phyloP scores from a whole-genome alignment of 2,797 vertebrate genomes.

The Thunnus albacares region DNA sequence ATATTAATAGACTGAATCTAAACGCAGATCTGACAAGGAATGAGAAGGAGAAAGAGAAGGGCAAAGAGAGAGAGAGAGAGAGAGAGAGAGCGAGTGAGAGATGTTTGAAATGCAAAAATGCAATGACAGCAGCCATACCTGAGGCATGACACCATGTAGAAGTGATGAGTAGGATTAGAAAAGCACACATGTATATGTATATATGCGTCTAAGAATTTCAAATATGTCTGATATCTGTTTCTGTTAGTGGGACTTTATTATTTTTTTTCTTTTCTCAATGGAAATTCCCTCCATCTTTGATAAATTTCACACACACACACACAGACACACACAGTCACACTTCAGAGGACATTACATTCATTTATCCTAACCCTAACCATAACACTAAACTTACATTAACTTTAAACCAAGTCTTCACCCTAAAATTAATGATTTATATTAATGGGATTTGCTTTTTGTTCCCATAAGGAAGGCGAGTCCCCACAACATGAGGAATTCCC shows the following conservation, averaged over 20 bases:
- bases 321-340: constrained; percentile 21
- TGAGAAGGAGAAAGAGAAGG: constrained; percentile 53
- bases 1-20: constrained; percentile 72
- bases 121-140: constrained; percentile 27
- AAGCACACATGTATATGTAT: background rate
- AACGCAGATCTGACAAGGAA: constrained; percentile 47
- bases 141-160: constrained; percentile 22
- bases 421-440: too few relatives aligned
- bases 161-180: constrained; percentile 30
- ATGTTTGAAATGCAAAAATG: constrained; percentile 26
- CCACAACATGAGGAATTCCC: too few relatives aligned
- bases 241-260: background rate
- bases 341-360: too few relatives aligned
- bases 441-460: too few relatives aligned
- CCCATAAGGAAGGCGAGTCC: too few relatives aligned
- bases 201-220: constrained; percentile 57
- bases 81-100: background rate
- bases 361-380: too few relatives aligned
- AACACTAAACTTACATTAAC: too few relatives aligned
- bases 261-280: constrained; percentile 42
- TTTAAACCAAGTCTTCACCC: too few relatives aligned
- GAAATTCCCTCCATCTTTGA: constrained; percentile 72
- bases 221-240: constrained; percentile 51
- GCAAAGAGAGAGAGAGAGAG: constrained; percentile 1
- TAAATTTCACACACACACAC: constrained; percentile 23